These are phyloP conservation scores for Lasioglossum vierecki DNA, from an alignment of 2,888 invertebrate species.

Conservation along the genomic window DNA sequence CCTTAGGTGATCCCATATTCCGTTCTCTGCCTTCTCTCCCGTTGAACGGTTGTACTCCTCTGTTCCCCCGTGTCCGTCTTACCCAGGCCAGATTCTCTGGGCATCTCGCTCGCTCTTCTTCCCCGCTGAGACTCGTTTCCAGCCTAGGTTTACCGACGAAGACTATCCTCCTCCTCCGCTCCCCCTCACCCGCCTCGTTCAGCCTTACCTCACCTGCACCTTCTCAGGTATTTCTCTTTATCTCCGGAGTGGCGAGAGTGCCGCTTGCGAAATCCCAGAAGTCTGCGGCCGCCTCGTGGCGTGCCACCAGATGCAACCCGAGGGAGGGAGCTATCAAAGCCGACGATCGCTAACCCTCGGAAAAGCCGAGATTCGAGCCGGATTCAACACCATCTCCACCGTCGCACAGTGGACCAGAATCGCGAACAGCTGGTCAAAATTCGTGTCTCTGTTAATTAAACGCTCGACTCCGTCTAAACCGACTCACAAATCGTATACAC, in stretches of 20 bases:
- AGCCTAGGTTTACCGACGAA: constrained; percentile 42
- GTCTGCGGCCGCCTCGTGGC: constrained; percentile 61
- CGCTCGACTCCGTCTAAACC: not conserved
- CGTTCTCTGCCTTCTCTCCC: constrained; percentile 72
- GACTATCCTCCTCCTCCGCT: constrained; percentile 63
- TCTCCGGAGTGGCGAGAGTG: constrained; percentile 73
- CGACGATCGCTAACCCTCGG: constrained; percentile 50
- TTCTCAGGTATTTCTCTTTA: constrained; percentile 79
- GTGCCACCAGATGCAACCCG: constrained; percentile 50
- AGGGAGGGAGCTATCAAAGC: constrained; percentile 35
- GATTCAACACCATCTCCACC: not conserved
- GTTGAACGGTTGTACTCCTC: constrained; percentile 57
- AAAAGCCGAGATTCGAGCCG: constrained; percentile 47
- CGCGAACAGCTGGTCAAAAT: not conserved
- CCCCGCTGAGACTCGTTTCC: constrained; percentile 36
- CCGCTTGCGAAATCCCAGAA: constrained; percentile 76
- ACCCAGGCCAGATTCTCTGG: constrained; percentile 46
- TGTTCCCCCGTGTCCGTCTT: constrained; percentile 59
- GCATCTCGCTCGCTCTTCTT: constrained; percentile 51
- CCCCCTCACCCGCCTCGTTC: constrained; percentile 68
- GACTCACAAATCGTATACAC: not conserved
- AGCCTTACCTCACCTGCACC: constrained; percentile 78
- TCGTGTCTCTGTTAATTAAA: not conserved
- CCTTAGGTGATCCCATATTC: constrained; percentile 82
- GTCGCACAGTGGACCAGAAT: not conserved